Conservation (phyloP, 1,140 invertebrate genomes). For the Drosophila nasuta region DNA sequence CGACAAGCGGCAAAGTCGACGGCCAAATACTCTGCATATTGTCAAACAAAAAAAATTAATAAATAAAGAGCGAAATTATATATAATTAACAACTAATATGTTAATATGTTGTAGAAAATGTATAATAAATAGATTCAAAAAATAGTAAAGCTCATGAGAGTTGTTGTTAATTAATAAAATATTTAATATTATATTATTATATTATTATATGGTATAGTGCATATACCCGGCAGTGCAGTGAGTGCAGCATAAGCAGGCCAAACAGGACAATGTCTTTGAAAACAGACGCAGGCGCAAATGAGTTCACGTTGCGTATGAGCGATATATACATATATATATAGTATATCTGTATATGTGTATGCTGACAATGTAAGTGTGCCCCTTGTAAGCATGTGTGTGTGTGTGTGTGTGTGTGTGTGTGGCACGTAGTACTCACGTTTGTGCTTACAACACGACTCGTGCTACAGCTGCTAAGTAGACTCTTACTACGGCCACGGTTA, state of each 20-base stretch:
- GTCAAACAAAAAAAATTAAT: too few relatives aligned
- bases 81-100: too few relatives aligned
- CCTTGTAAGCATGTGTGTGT: too few relatives aligned
- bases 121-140: background rate
- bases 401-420: constrained; percentile 16
- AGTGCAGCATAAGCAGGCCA: constrained; percentile 12
- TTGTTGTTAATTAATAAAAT: background rate
- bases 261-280: constrained; percentile 40
- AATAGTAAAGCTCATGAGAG: background rate
- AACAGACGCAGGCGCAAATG: constrained; percentile 50
- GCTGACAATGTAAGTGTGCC: background rate
- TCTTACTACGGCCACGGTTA: constrained; percentile 29
- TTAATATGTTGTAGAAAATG: too few relatives aligned
- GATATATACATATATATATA: constrained; percentile 5
- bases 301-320: constrained; percentile 32
- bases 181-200: background rate
- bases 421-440: constrained; percentile 44
- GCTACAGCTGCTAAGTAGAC: constrained; percentile 27
- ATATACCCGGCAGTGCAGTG: background rate
- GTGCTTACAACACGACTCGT: constrained; percentile 26
- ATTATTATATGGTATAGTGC: background rate
- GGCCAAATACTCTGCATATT: background rate
- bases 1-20: background rate
- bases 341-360: background rate
- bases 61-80: background rate